Evolutionary conservation across 2,888 invertebrate genomes (phyloP).

Genomic region (Therioaphis trifolii): DNA sequence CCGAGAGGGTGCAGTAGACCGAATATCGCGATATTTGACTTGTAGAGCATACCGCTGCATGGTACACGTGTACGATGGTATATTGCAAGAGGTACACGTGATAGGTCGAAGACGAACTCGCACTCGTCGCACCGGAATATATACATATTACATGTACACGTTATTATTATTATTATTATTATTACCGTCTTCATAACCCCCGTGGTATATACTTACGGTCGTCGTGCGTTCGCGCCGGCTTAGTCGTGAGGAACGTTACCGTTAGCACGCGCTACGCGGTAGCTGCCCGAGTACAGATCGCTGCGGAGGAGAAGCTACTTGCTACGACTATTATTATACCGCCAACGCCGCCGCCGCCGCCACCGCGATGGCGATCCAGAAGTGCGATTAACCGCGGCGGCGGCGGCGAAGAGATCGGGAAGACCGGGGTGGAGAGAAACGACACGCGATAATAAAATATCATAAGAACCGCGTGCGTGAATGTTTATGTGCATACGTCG

Average conservation of each 20-base stretch:
- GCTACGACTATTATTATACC: background rate
- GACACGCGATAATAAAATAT: conserved; percentile 23
- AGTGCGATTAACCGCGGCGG: background rate
- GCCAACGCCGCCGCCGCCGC: background rate
- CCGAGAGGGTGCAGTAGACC: no score
- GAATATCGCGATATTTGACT: no score
- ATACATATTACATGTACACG: no score
- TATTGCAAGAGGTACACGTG: no score
- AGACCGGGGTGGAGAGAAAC: background rate
- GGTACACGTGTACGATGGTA: no score
- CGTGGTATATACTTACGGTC: no score
- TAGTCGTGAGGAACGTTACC: conserved; percentile 36
- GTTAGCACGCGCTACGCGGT: conserved; percentile 21
- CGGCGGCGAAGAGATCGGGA: background rate
- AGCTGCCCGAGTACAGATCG: background rate
- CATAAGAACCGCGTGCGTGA: background rate
- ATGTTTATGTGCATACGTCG: background rate
- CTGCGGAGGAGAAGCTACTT: background rate
- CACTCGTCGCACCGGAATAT: no score
- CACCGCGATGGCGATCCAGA: background rate
- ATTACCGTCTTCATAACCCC: background rate
- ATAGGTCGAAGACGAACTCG: no score
- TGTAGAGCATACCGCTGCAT: no score
- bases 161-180: conserved; percentile 1
- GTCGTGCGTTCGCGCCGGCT: background rate